Evolutionary conservation across 2,888 invertebrate genomes (phyloP), one percentile per base, ranked within the genome.

Genomic region (Thalpophila matura): DNA sequence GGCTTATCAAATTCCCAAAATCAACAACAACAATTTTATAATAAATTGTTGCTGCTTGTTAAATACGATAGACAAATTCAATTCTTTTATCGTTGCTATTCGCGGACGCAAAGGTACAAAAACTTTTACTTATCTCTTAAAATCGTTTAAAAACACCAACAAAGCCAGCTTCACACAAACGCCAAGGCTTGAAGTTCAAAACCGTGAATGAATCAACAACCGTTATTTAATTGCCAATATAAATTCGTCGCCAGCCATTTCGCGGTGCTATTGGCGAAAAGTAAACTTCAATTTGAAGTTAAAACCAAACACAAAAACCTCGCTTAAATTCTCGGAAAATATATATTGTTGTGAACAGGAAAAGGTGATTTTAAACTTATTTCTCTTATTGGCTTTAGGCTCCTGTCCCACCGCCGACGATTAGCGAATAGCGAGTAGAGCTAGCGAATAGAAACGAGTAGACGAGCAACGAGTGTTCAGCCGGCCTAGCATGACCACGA

Each of bases 201-300:
- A 40, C 59, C 59, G 62, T 75, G 69, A 56, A 68, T 68, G 79
- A 62, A 71, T 58, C 73, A 53, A 64, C 70, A 68, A 73, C 74
- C 65, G 79, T 70, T 71, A 78, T 65, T 75, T 75, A 73, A 79
- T 79, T 74, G 73, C 50, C 63, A 70, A 70, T 65, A 74, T 71
- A 64, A 80, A 74, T 60, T 71, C 63, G 74, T 70, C 71, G 67
- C 60, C 67, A 38, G 50, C 38, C 20, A 56, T 53, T 66, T 43
- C 35, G 51, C 50, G 47, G 63, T 58, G 43, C 42, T 67, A 57
- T 54, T 35, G 5, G 42, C 43, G 56, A 64, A 70, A 74, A 77
- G n/a, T 68, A 76, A 80, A 76, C 67, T 47, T 67, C 42, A 65
- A 58, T 54, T 43, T 55, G 31, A 58, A 50, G 64, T 67, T 63